Evolutionary conservation across 2,888 invertebrate species (phyloP).

Genomic region (Heliconius erato): DNA sequence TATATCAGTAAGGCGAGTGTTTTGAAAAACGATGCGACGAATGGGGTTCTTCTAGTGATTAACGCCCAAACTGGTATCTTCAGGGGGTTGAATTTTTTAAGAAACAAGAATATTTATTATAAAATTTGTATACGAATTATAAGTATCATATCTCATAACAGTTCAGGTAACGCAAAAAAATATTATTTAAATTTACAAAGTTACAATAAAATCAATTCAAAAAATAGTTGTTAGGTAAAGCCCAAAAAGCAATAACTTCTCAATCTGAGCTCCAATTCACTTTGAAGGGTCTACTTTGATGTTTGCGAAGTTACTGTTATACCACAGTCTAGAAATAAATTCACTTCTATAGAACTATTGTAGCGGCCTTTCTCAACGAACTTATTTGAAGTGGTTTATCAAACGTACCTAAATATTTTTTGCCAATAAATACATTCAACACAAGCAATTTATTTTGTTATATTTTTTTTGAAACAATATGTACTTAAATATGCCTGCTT

Average conservation of each 20-base stretch:
- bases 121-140: no score
- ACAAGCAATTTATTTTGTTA: no score
- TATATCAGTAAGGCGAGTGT: no score
- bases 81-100: no score
- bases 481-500: no score
- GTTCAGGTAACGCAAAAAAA: not conserved
- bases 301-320: conserved; percentile 31
- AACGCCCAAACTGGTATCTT: no score
- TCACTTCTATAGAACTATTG: conserved; percentile 36
- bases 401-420: conserved; percentile 17
- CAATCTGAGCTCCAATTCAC: conserved; percentile 30
- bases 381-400: conserved; percentile 45
- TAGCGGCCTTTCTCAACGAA: conserved; percentile 35
- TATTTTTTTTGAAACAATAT: no score
- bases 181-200: conserved; percentile 9
- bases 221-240: conserved; percentile 18
- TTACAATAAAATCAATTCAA: conserved; percentile 3
- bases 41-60: no score
- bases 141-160: not conserved
- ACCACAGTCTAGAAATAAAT: conserved; percentile 33
- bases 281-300: conserved; percentile 36
- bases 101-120: no score
- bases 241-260: conserved; percentile 29
- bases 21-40: no score
- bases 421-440: no score